phyloP scores from a whole-genome alignment of 2,113 vertebrate genomes.

The Quiscalus mexicanus region DNA sequence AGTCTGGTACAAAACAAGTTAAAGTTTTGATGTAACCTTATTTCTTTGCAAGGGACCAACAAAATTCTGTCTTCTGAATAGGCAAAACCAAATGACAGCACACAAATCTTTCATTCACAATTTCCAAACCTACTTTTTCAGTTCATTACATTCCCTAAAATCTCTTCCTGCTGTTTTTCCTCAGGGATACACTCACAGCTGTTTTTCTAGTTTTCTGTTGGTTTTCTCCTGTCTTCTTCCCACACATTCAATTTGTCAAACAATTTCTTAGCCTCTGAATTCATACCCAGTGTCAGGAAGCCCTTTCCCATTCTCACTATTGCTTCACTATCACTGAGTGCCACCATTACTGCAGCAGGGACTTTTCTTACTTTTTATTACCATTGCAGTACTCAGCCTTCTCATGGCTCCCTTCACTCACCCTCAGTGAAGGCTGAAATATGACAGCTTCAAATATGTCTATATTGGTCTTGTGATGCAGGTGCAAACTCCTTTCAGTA shows the following conservation, averaged over 20 bases:
- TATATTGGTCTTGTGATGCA: not conserved
- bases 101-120: not conserved
- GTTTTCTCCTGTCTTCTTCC: not conserved
- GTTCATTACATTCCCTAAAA: not conserved
- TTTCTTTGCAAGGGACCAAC: not conserved
- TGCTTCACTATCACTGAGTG: not conserved
- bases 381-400: not conserved
- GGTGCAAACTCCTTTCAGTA: not conserved
- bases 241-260: not conserved
- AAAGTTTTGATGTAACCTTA: not conserved
- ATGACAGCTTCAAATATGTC: not conserved
- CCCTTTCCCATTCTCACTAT: not conserved
- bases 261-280: not conserved
- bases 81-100: not conserved
- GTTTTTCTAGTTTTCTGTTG: not conserved
- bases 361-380: not conserved
- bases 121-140: not conserved
- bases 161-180: not conserved
- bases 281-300: not conserved
- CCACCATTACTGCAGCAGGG: not conserved
- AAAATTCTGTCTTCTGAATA: not conserved
- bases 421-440: not conserved
- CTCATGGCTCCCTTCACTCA: not conserved
- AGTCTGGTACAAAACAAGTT: not conserved
- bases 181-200: not conserved